Evolutionary conservation across 2,888 invertebrate species (phyloP).

Genomic region (Drosophila greeni): DNA sequence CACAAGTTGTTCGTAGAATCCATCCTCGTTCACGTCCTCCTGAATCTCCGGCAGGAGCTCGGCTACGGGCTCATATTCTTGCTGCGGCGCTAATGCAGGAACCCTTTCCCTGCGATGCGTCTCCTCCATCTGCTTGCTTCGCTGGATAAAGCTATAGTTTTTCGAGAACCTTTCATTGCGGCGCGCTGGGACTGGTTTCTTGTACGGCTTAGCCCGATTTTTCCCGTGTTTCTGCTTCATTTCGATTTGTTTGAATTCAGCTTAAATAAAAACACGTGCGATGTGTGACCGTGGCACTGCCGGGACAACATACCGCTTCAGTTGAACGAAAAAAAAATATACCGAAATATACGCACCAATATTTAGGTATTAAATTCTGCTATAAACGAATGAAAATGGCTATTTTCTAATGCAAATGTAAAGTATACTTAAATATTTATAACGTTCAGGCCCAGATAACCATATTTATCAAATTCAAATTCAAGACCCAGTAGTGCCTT

Average conservation of each 20-base stretch:
- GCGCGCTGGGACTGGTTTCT: constrained; percentile 8
- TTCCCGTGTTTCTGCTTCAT: constrained; percentile 37
- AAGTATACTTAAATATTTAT: background rate
- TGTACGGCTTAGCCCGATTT: constrained; percentile 22
- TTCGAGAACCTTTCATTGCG: constrained; percentile 52
- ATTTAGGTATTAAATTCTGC: too few species aligned
- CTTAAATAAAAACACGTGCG: constrained; percentile 11
- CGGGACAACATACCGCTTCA: background rate
- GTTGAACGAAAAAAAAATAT: background rate
- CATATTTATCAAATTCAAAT: background rate
- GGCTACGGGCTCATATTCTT: constrained; percentile 30
- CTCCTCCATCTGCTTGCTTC: constrained; percentile 75
- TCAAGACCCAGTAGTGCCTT: too few species aligned
- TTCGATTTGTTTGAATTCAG: constrained; percentile 4
- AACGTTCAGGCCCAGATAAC: background rate
- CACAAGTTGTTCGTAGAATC: constrained; percentile 58
- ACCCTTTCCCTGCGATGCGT: constrained; percentile 55
- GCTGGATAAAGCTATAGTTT: constrained; percentile 70
- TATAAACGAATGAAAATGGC: background rate
- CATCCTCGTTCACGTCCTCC: constrained; percentile 40
- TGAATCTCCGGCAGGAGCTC: constrained; percentile 41
- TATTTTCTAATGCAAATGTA: background rate
- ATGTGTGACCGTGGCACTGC: constrained; percentile 1
- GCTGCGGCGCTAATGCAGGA: constrained; percentile 49
- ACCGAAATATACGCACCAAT: background rate